Evolutionary conservation across 2,888 invertebrate genomes (phyloP).

Genomic region (Drosophila sordidula): DNA sequence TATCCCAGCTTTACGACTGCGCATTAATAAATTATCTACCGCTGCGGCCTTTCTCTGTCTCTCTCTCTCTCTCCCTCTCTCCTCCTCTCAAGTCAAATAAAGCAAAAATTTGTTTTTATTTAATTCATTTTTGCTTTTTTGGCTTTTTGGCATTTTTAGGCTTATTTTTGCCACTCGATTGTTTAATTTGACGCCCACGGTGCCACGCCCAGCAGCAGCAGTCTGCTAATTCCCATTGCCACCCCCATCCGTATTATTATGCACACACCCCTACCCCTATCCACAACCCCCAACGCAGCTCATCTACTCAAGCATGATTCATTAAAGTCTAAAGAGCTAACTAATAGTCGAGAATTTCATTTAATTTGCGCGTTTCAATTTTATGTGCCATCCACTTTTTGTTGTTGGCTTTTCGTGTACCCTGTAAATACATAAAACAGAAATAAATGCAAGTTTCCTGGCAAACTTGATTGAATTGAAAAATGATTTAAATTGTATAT

Average conservation of each 20-base stretch:
- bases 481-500: no score
- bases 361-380: constrained; percentile 61
- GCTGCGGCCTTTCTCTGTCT: no score
- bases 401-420: constrained; percentile 39
- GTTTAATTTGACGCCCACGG: constrained; percentile 44
- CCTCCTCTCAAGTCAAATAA: constrained; percentile 59
- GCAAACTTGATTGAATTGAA: no score
- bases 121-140: constrained; percentile 12
- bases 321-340: constrained; percentile 74
- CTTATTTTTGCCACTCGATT: constrained; percentile 25
- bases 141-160: background rate
- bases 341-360: constrained; percentile 71
- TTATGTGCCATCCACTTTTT: constrained; percentile 25
- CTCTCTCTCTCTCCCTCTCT: background rate
- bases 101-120: constrained; percentile 46
- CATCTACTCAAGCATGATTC: constrained; percentile 55
- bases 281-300: background rate
- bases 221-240: constrained; percentile 30
- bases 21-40: constrained; percentile 58
- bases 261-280: background rate
- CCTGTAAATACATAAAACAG: constrained; percentile 20
- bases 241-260: background rate
- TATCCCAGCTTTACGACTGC: constrained; percentile 61
- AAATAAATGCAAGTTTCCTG: no score
- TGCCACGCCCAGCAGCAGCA: constrained; percentile 41